Percentiles rank a stretch among this genome's conserved stretches.
Conservation (phyloP, 2,797 vertebrate species). For the Tragelaphus oryx region DNA sequence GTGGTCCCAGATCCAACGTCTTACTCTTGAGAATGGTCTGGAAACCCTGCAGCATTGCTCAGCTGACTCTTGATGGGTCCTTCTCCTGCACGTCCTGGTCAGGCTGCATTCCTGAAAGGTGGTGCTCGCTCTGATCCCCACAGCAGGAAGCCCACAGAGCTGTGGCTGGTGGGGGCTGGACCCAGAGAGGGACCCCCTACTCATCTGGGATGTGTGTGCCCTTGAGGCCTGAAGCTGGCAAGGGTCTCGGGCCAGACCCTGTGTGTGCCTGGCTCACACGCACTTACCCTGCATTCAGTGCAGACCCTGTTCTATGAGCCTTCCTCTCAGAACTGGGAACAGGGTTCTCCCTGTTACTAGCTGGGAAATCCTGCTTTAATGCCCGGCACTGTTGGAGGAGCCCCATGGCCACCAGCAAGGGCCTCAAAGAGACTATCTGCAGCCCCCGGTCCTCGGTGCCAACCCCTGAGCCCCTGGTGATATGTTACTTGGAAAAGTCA, state of each 20-base stretch:
- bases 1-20: neutral
- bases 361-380: neutral
- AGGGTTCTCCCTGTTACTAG: fast-evolving
- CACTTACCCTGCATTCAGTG: neutral
- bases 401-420: neutral
- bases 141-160: neutral
- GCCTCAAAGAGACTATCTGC: neutral
- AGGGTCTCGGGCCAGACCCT: neutral
- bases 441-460: neutral
- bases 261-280: neutral
- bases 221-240: neutral
- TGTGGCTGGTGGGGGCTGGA: neutral
- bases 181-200: neutral
- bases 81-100: neutral
- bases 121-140: neutral
- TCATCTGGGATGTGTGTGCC: neutral
- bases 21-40: neutral
- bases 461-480: neutral
- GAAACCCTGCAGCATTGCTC: neutral
- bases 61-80: neutral
- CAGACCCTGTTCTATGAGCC: neutral
- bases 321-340: neutral
- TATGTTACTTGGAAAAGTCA: neutral
- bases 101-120: neutral
- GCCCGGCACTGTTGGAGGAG: neutral